phyloP scores from a whole-genome alignment of 2,888 invertebrate genomes.

The Sminthurides aquaticus region DNA sequence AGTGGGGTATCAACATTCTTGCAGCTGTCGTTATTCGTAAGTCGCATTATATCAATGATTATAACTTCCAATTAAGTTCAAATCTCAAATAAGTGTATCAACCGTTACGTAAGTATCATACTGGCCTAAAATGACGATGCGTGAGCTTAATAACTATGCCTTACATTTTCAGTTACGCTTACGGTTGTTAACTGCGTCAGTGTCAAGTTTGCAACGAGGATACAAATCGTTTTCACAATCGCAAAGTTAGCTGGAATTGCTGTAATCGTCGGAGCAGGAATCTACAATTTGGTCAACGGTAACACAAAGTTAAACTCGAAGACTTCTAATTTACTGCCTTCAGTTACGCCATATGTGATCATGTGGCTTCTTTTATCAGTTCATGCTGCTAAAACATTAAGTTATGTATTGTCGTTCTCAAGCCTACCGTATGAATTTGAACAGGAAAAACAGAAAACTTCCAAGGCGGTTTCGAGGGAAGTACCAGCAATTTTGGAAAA shows the following conservation, averaged over 20 bases:
- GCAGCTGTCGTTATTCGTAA: slow-evolving; percentile 77
- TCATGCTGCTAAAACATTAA: too few species aligned
- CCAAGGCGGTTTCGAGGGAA: slow-evolving; percentile 60
- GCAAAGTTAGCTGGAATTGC: slow-evolving; percentile 70
- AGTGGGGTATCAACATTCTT: slow-evolving; percentile 67
- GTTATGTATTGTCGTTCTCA: too few species aligned
- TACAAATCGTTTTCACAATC: slow-evolving; percentile 70
- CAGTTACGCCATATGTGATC: too few species aligned
- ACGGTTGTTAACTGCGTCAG: slow-evolving; percentile 69
- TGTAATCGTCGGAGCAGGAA: slow-evolving; percentile 66
- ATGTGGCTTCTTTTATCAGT: too few species aligned
- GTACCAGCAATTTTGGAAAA: slow-evolving; percentile 57
- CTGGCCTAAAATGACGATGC: too few species aligned
- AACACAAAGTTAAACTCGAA: too few species aligned
- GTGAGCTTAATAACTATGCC: slow-evolving; percentile 23
- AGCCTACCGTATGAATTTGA: too few species aligned
- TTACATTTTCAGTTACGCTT: slow-evolving; percentile 57
- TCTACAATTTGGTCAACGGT: slow-evolving; percentile 60
- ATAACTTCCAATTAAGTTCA: slow-evolving; percentile 9
- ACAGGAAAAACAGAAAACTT: slow-evolving; percentile 60
- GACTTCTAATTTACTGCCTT: too few species aligned
- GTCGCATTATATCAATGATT: slow-evolving; percentile 32
- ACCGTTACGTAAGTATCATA: neutral
- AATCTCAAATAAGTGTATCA: neutral
- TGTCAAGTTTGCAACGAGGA: slow-evolving; percentile 67